Conservation (phyloP, 2,888 invertebrate genomes). For the Lochmaea crataegi region DNA sequence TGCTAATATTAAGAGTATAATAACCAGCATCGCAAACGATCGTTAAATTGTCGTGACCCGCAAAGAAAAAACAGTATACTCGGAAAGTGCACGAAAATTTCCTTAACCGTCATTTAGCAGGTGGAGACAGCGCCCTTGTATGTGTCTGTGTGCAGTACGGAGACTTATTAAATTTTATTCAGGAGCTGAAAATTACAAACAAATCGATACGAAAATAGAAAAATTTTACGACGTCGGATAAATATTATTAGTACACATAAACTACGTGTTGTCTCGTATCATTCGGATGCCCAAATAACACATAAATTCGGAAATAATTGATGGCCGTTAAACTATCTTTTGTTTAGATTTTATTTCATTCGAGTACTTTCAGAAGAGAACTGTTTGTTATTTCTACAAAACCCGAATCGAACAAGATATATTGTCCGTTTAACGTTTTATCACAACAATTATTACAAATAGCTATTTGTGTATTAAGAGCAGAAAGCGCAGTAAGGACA, state of each 20-base stretch:
- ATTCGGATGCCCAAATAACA: conserved; percentile 43
- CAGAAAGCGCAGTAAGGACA: too few species aligned
- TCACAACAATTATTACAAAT: not conserved
- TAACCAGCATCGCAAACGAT: conserved; percentile 4
- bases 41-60: conserved; percentile 7
- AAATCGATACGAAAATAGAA: conserved; percentile 38
- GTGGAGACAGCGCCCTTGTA: conserved; percentile 1
- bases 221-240: conserved; percentile 34
- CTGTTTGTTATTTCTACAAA: conserved; percentile 38
- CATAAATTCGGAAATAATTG: conserved; percentile 43
- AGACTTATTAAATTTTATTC: not conserved
- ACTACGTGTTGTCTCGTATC: conserved; percentile 45
- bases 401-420: conserved; percentile 14
- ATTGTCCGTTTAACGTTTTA: not conserved
- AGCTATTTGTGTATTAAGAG: not conserved
- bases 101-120: conserved; percentile 1
- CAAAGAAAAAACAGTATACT: not conserved
- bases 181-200: conserved; percentile 24
- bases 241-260: conserved; percentile 40
- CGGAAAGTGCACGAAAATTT: not conserved
- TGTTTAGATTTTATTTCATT: conserved; percentile 42
- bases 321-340: conserved; percentile 37
- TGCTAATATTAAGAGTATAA: not conserved
- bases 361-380: conserved; percentile 33
- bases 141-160: too few species aligned